Evolutionary conservation across 2,113 vertebrate species (phyloP).

Genomic region (Trachemys scripta): DNA sequence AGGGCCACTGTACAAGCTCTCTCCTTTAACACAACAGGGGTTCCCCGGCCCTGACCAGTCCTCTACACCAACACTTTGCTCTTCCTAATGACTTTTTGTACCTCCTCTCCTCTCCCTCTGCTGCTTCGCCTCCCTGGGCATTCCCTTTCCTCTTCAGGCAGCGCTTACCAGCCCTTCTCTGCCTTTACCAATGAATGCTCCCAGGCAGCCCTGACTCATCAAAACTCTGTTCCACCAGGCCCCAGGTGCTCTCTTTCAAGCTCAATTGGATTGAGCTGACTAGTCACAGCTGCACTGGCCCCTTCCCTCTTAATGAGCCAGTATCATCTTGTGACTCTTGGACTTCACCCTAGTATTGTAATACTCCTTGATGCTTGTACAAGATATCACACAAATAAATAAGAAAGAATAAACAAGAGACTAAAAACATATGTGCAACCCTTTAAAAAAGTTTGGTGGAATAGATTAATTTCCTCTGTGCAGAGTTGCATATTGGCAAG

Average conservation of each 20-base stretch:
- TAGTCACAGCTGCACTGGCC: neutral
- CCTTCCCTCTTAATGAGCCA: neutral
- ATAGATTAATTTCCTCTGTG: neutral
- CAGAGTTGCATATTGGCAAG: neutral
- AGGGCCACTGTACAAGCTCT: neutral
- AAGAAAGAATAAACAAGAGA: conserved; percentile 10
- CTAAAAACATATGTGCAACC: neutral
- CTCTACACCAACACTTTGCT: neutral
- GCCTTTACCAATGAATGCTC: neutral
- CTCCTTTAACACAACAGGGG: neutral
- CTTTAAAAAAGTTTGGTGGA: neutral
- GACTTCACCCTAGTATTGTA: conserved; percentile 33
- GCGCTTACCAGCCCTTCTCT: neutral
- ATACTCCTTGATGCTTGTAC: neutral
- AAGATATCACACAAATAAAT: neutral
- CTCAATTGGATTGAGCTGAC: neutral
- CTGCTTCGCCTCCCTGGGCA: neutral
- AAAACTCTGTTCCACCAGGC: neutral
- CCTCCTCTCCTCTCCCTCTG: neutral
- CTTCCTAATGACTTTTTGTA: neutral
- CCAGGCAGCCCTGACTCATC: neutral
- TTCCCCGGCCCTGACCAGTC: neutral
- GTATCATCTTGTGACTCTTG: neutral
- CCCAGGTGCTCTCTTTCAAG: neutral
- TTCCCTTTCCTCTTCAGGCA: neutral